These are phyloP conservation scores for Kradibia gibbosae DNA, from an alignment of 1,140 invertebrate species.

Conservation along the genomic window DNA sequence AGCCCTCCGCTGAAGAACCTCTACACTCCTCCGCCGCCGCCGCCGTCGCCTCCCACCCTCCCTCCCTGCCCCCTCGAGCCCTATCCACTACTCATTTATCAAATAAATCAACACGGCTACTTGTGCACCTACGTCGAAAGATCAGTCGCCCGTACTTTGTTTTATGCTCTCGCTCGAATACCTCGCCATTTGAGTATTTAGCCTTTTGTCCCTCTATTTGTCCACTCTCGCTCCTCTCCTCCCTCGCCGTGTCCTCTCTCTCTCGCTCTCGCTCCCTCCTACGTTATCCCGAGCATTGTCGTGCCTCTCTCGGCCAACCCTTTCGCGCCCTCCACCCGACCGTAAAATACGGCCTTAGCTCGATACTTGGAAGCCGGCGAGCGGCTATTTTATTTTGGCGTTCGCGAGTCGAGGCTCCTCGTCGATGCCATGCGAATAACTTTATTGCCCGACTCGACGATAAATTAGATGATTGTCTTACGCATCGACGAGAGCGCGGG, in stretches of 20 bases:
- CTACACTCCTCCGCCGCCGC: slow-evolving; percentile 53
- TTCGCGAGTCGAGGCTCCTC: too few relatives aligned
- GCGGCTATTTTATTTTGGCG: too few relatives aligned
- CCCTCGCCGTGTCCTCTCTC: too few relatives aligned
- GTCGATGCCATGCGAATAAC: too few relatives aligned
- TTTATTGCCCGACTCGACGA: too few relatives aligned
- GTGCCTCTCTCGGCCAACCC: too few relatives aligned
- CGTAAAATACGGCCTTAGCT: too few relatives aligned
- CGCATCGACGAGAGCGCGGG: too few relatives aligned
- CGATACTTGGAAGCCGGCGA: too few relatives aligned
- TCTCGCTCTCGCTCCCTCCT: slow-evolving; percentile 40
- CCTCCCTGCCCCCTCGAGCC: slow-evolving; percentile 57
- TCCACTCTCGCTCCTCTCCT: slow-evolving; percentile 39
- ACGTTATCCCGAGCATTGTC: too few relatives aligned
- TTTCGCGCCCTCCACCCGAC: too few relatives aligned
- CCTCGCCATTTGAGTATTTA: neutral
- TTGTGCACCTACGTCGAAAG: slow-evolving; percentile 65
- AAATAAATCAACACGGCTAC: slow-evolving; percentile 71
- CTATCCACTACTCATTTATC: slow-evolving; percentile 70
- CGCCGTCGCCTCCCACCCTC: slow-evolving; percentile 64
- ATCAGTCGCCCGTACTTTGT: slow-evolving; percentile 52
- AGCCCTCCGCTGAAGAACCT: slow-evolving; percentile 69
- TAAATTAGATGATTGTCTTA: too few relatives aligned
- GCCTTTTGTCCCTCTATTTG: slow-evolving; percentile 5
- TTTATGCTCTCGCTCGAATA: slow-evolving; percentile 2